Base-by-base conservation (phyloP, 2,888 invertebrate species). In the Flabesymbios commensalis region DNA sequence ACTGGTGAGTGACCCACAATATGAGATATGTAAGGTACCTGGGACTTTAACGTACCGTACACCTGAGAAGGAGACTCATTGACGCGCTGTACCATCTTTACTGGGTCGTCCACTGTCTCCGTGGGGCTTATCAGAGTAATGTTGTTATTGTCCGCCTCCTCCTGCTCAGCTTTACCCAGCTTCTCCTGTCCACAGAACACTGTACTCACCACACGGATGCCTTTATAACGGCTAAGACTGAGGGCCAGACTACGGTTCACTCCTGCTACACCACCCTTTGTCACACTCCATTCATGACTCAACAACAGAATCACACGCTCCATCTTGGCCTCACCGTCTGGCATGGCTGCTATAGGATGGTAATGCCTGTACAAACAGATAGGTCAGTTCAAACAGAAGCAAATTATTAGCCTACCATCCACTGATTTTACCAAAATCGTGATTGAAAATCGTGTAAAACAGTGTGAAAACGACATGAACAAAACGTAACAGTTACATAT, bases 1-100 rank as follows among this genome's bases (percentile, higher is more conserved):
- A 67, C 52, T 7, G 70, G 70, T 2, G 54, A 36, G 43, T 70
- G 70, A 3, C 69, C 68, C 41, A 70, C 51, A 26, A 70, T 69
- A 56, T 65, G 65, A 10, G 65, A 58, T 17, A 57, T 51, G 17
- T 49, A 22, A 10, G 57, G 53, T 24, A 64, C 26, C 22, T 26
- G 32, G 2, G 14, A 26, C 10, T 28, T 22, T 36, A 36, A 26
- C 22, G n/a, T 26, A 39, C 5, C 36, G 22, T 19, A 49, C 0
- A 60, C 14, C 7, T 5, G 1, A 33, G 14, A 22, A 5, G 64
- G 67, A 31, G 39, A 33, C 4, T 42, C 51, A 45, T 63, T 65
- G 57, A 60, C 54, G 1, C 19, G 32, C 19, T 17, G 19, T 36
- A 61, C 54, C 32, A 66, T 32, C 3, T 59, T 31, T 7, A 22